phyloP scores from a whole-genome alignment of 2,113 vertebrate species.

The Thomomys bottae region DNA sequence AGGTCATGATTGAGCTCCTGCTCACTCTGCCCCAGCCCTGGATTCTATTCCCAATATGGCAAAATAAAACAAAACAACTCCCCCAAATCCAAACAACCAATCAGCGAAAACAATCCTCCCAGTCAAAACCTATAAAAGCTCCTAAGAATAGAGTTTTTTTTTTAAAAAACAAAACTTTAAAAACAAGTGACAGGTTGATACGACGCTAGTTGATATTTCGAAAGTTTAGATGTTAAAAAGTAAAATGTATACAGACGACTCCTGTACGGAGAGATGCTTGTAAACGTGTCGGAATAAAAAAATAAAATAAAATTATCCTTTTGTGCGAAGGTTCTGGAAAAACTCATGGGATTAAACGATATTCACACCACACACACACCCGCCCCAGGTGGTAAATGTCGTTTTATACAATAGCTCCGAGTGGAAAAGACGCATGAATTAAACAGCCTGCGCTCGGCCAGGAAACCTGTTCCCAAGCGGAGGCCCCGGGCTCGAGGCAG shows the following conservation, averaged over 20 bases:
- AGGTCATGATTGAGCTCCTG: not conserved
- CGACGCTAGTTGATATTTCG: not conserved
- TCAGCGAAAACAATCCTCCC: not conserved
- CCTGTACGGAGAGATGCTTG: conserved; percentile 24
- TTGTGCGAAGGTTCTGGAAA: conserved; percentile 12
- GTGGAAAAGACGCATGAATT: not conserved
- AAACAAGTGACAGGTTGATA: not conserved
- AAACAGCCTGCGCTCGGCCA: not conserved
- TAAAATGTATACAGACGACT: not conserved
- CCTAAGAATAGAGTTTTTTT: not conserved
- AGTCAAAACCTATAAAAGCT: conserved; percentile 5
- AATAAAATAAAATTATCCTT: conserved; percentile 1
- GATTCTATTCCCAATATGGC: not conserved
- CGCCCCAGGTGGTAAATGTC: not conserved
- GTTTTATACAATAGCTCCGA: not conserved
- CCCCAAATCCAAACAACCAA: not conserved
- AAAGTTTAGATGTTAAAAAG: not conserved
- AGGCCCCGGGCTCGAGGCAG: not conserved
- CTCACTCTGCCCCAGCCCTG: not conserved
- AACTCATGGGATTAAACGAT: not conserved
- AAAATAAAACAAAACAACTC: not conserved
- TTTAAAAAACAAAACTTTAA: not conserved
- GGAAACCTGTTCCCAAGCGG: not conserved
- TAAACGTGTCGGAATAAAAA: not conserved
- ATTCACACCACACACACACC: too few species aligned